Evolutionary conservation across 2,113 vertebrate species (phyloP).

Genomic region (Mesoclemmys tuberculata): DNA sequence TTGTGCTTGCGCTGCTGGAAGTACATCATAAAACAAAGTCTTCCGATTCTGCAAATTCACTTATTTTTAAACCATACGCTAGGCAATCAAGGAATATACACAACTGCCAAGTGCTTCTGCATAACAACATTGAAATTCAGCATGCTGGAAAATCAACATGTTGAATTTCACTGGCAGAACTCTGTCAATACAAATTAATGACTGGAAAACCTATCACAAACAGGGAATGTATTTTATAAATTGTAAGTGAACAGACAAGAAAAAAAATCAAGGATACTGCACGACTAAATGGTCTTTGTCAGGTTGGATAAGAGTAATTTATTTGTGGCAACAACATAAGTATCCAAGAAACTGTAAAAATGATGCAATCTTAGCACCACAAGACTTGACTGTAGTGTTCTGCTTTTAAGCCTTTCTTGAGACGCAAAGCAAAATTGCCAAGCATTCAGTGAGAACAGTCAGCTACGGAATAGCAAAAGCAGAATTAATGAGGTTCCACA

Average conservation of each 20-base stretch:
- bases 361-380: not conserved
- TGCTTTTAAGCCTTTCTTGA: not conserved
- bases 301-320: not conserved
- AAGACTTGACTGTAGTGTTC: not conserved
- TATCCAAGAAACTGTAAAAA: not conserved
- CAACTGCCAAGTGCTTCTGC: not conserved
- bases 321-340: not conserved
- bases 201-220: not conserved
- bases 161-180: not conserved
- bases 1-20: not conserved
- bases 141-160: not conserved
- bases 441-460: not conserved
- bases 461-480: not conserved
- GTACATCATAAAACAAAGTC: not conserved
- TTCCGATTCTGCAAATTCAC: not conserved
- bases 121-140: not conserved
- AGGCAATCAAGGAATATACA: not conserved
- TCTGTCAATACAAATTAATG: slow-evolving; percentile 6
- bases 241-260: not conserved
- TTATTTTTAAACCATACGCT: slow-evolving; percentile 18
- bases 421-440: not conserved
- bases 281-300: not conserved
- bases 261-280: rapidly evolving
- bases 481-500: not conserved
- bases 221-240: not conserved